These are phyloP conservation scores for Galemys pyrenaicus DNA, from an alignment of 2,113 vertebrate species.

Conservation along the genomic window DNA sequence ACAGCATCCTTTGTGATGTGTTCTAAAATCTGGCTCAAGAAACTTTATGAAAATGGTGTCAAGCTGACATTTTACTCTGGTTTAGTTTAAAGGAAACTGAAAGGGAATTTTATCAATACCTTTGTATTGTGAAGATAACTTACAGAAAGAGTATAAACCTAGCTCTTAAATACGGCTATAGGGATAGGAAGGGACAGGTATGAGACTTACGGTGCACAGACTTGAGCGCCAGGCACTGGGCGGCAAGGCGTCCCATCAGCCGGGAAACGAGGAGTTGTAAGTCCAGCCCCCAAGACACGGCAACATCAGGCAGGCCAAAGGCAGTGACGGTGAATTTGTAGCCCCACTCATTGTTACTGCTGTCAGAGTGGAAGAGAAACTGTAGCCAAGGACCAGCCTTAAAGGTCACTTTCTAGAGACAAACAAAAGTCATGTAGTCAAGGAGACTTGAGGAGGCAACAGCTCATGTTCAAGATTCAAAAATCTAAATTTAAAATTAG, in stretches of 20 bases:
- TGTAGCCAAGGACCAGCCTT: constrained; percentile 96
- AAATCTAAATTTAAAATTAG: no score
- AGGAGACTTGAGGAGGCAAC: constrained; percentile 56
- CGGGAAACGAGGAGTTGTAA: constrained; percentile 95
- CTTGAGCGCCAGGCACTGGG: constrained; percentile 93
- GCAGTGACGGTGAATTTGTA: constrained; percentile 97
- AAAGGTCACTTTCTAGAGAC: constrained; percentile 96
- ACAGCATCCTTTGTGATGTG: background rate
- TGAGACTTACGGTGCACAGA: constrained; percentile 81
- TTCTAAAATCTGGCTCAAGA: background rate
- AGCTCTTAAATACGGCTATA: background rate
- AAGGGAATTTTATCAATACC: background rate
- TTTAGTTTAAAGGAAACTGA: background rate
- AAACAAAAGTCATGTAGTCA: constrained; percentile 81
- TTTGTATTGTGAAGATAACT: background rate
- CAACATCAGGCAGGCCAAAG: constrained; percentile 93
- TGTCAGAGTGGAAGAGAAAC: constrained; percentile 99
- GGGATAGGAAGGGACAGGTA: background rate
- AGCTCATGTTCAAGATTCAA: background rate
- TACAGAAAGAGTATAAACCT: background rate
- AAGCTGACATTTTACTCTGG: background rate
- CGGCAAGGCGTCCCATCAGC: constrained; percentile 96
- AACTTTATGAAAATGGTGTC: background rate
- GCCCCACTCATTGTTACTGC: constrained; percentile 98
- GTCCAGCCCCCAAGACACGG: constrained; percentile 96